Evolutionary conservation across 2,888 invertebrate genomes (phyloP), one percentile per base, ranked within the genome.

Genomic region (Clitarchus hookeri): DNA sequence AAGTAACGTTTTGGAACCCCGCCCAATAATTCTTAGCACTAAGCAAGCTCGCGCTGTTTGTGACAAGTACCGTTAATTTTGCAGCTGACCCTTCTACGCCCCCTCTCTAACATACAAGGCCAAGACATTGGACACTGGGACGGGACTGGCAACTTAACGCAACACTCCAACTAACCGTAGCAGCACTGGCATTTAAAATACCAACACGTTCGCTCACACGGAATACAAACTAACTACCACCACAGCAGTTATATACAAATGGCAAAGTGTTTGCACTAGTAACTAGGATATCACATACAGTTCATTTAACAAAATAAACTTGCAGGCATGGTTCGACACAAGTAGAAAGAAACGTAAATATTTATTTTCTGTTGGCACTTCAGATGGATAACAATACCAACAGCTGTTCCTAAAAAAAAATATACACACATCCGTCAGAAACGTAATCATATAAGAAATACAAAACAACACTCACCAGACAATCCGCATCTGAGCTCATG

Each of bases 401-500:
- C 48, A 65, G 65, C n/a, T 65, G 65, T 65, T 65, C 13, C 65
- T 23, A 53, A 53, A 23, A 65, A 65, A 23, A 16, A 65, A 65
- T n/a, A n/a, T n/a, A 16, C 16, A n/a, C 65, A 65, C 65, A 6
- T 8, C 8, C 8, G 1, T 65, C 23, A 6, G 65, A 65, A n/a
- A 65, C n/a, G 23, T 65, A 16, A 65, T 65, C 65, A 27, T 6
- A 27, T 36, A 82, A 82, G 8, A 26, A 25, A n/a, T 19, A 82
- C 9, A 36, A 82, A 36, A 36, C 27, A 27, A 82, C 82, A 92
- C 92, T 92, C 91, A 94, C 94, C 94, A 95, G 94, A 93, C 94
- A 94, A 93, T 94, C 94, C 90, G 94, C 94, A 94, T 94, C 94
- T 91, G 93, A 92, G 93, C 93, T 95, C 94, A 95, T 95, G 94